A percentile compares a stretch with the other conserved stretches of the same genome.
Conservation (phyloP, 2,888 invertebrate species). For the Perdita meconis region DNA sequence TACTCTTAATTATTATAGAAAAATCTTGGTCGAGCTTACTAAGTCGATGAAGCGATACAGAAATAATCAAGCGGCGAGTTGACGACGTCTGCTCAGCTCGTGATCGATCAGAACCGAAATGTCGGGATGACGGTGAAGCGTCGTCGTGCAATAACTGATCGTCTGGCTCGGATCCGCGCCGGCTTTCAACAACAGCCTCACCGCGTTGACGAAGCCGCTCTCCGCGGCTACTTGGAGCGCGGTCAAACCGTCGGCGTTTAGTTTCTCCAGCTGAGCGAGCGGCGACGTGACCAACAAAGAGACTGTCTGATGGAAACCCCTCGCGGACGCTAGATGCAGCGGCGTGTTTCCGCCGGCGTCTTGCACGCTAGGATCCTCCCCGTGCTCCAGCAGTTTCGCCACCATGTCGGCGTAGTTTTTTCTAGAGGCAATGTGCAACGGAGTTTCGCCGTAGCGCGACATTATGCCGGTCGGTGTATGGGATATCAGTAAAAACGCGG, state of each 20-base stretch:
- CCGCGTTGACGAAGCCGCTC: slow-evolving; percentile 81
- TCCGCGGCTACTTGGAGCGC: slow-evolving; percentile 82
- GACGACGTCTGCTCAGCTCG: slow-evolving; percentile 77
- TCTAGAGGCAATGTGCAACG: slow-evolving; percentile 81
- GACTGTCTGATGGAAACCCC: slow-evolving; percentile 81
- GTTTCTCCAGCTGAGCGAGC: slow-evolving; percentile 79
- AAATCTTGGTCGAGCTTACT: slow-evolving; percentile 8
- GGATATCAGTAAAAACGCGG: slow-evolving; percentile 71
- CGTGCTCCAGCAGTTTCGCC: slow-evolving; percentile 74
- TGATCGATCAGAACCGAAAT: slow-evolving; percentile 75
- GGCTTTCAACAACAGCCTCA: slow-evolving; percentile 74
- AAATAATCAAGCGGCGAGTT: slow-evolving; percentile 73
- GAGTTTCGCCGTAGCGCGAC: slow-evolving; percentile 81
- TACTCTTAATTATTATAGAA: not conserved
- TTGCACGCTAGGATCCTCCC: slow-evolving; percentile 77
- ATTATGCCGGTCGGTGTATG: slow-evolving; percentile 73
- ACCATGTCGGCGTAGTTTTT: slow-evolving; percentile 78
- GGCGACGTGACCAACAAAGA: slow-evolving; percentile 78
- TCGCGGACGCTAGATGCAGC: slow-evolving; percentile 82
- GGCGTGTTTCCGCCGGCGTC: slow-evolving; percentile 82
- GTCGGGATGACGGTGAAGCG: slow-evolving; percentile 75
- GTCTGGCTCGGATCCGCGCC: slow-evolving; percentile 76
- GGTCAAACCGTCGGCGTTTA: slow-evolving; percentile 80
- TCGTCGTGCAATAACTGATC: slow-evolving; percentile 67
- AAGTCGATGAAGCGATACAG: not conserved